Percentiles rank a stretch among this genome's conserved stretches.
Conservation (phyloP, 2,888 invertebrate species). For the Drosophila suboccidentalis region DNA sequence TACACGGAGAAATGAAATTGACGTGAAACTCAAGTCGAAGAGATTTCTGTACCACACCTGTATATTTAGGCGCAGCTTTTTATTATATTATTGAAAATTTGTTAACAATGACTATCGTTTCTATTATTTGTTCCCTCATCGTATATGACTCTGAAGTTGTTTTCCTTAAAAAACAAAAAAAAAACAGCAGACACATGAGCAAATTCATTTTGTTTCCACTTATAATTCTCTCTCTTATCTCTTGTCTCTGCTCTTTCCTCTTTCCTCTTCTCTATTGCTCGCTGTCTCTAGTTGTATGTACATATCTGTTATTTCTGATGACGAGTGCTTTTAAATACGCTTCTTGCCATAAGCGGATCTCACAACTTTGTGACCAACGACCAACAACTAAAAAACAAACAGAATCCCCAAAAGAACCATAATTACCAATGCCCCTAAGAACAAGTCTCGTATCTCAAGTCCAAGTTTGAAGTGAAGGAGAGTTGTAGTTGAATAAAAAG, state of each 20-base stretch:
- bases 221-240: constrained; percentile 3
- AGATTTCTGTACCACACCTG: too few relatives aligned
- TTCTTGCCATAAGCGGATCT: constrained; percentile 19
- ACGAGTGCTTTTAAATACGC: constrained; percentile 41
- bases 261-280: neutral
- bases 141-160: constrained; percentile 2
- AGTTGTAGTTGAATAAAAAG: neutral
- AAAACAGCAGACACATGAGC: constrained; percentile 35
- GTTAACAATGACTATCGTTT: too few relatives aligned
- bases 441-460: neutral
- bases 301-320: constrained; percentile 31
- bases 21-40: too few relatives aligned
- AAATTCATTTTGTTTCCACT: constrained; percentile 17
- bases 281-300: neutral
- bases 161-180: constrained; percentile 10
- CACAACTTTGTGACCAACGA: constrained; percentile 11
- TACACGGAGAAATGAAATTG: too few relatives aligned
- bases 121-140: too few relatives aligned
- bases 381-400: constrained; percentile 1
- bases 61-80: too few relatives aligned
- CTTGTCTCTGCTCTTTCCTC: neutral
- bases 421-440: neutral
- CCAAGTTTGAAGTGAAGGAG: neutral
- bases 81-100: too few relatives aligned
- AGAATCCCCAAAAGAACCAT: constrained; percentile 4